phyloP scores from a whole-genome alignment of 2,113 vertebrate species.

The Pantherophis guttatus region DNA sequence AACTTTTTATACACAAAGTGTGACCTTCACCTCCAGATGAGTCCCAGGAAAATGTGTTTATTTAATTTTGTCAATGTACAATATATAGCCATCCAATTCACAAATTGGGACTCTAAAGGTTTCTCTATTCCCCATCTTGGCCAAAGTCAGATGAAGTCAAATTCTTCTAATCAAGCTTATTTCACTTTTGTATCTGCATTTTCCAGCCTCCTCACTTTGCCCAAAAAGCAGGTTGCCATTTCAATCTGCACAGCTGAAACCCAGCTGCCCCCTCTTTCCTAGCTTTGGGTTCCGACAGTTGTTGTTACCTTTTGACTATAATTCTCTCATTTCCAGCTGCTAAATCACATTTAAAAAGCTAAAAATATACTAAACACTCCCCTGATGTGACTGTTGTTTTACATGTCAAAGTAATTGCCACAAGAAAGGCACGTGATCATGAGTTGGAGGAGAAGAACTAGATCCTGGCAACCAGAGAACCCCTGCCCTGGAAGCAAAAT shows the following conservation, averaged over 20 bases:
- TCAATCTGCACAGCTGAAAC: slow-evolving; percentile 23
- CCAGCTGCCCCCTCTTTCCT: slow-evolving; percentile 9
- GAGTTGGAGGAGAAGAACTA: neutral
- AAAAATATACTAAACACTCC: slow-evolving; percentile 11
- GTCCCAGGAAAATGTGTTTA: neutral
- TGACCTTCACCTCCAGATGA: neutral
- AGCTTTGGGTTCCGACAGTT: neutral
- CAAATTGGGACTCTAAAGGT: neutral
- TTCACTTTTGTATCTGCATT: neutral
- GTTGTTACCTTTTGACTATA: slow-evolving; percentile 21
- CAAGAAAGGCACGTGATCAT: neutral
- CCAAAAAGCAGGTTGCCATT: slow-evolving; percentile 12
- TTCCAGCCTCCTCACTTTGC: neutral
- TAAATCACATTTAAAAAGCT: slow-evolving; percentile 11
- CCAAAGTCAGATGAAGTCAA: neutral
- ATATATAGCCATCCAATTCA: neutral
- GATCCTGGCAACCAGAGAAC: neutral
- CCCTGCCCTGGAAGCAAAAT: neutral
- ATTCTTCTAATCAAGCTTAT: neutral
- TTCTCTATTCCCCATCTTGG: neutral
- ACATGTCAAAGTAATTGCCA: slow-evolving; percentile 22
- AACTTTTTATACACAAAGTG: neutral
- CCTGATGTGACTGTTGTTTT: slow-evolving; percentile 22
- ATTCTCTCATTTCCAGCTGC: slow-evolving; percentile 18
- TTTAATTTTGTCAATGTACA: neutral